phyloP scores from a whole-genome alignment of 2,113 vertebrate species.

The Synodontis membranacea region DNA sequence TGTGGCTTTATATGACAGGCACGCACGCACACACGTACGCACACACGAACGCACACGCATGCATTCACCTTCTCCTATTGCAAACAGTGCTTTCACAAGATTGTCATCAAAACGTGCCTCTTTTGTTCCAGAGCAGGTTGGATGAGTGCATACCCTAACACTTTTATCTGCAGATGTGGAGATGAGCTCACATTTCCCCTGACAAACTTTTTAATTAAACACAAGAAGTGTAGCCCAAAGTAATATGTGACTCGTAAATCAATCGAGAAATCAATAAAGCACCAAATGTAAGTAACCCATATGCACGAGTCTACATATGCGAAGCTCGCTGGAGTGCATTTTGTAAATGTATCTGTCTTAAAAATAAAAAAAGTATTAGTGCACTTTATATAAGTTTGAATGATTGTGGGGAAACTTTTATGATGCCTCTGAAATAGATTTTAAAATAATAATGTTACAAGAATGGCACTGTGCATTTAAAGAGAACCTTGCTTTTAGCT shows the following conservation, averaged over 20 bases:
- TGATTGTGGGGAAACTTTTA: not conserved
- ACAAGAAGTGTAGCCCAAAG: not conserved
- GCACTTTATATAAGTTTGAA: not conserved
- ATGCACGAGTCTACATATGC: not conserved
- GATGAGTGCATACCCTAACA: slow-evolving; percentile 24
- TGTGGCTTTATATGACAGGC: slow-evolving; percentile 33
- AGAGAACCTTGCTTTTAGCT: not conserved
- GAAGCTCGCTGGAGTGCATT: not conserved
- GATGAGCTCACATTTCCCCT: not conserved
- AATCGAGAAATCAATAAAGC: not conserved
- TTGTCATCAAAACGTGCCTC: slow-evolving; percentile 19
- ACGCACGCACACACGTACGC: not conserved
- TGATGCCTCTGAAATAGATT: not conserved
- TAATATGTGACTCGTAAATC: not conserved
- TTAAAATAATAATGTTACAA: not conserved
- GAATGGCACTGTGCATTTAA: not conserved
- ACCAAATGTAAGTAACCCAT: not conserved
- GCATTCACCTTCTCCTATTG: not conserved
- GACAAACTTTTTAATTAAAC: not conserved
- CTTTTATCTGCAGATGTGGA: slow-evolving; percentile 36
- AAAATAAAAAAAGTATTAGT: not conserved
- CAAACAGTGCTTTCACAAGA: slow-evolving; percentile 15
- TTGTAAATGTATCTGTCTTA: not conserved
- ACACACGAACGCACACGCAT: not conserved
- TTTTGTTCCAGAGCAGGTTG: slow-evolving; percentile 22